Conservation (phyloP, 2,113 vertebrate genomes). For the Coturnix japonica region DNA sequence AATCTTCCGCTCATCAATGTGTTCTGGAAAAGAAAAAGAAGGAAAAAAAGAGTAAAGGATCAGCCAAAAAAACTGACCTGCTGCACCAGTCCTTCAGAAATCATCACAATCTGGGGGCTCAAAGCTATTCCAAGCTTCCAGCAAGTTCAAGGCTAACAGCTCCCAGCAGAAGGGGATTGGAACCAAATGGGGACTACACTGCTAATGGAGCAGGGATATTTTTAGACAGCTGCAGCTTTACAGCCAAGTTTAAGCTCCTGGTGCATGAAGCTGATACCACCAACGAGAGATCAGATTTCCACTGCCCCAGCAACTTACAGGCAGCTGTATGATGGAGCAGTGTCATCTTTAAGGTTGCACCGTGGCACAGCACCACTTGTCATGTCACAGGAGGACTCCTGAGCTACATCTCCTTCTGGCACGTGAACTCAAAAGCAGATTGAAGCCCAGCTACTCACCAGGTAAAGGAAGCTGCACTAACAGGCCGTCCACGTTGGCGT, state of each 20-base stretch:
- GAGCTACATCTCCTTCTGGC: neutral
- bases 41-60: fast-evolving
- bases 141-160: neutral
- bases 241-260: neutral
- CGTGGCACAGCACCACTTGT: neutral
- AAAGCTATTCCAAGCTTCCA: neutral
- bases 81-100: neutral
- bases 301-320: neutral
- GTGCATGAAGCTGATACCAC: neutral
- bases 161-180: neutral
- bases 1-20: conserved; percentile 90
- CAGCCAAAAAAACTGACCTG: neutral
- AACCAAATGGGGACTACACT: fast-evolving
- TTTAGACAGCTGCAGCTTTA: neutral
- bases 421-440: fast-evolving
- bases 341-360: neutral
- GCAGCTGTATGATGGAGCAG: neutral
- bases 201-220: neutral
- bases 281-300: neutral
- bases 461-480: conserved; percentile 95
- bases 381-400: fast-evolving
- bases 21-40: conserved; percentile 75
- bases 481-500: conserved; percentile 89
- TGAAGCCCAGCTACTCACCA: conserved; percentile 70
- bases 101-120: neutral